Percentiles rank a stretch among this genome's conserved stretches.
These are phyloP conservation scores for Artibeus lituratus DNA, from an alignment of 2,797 vertebrate genomes.

Conservation along the genomic window DNA sequence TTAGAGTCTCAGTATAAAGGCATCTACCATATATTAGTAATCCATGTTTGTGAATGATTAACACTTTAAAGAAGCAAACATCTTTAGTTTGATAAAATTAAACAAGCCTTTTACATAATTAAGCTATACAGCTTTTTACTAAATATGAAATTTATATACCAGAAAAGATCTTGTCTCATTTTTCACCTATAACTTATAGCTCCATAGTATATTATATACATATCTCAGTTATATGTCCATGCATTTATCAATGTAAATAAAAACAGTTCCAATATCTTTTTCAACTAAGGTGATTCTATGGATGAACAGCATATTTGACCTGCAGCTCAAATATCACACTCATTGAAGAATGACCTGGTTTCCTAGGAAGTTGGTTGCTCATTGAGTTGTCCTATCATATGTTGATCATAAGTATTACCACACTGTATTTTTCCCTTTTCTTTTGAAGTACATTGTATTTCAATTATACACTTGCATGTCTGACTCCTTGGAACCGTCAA, in stretches of 20 bases:
- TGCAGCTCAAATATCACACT: neutral
- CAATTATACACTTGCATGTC: fast-evolving
- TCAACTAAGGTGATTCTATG: neutral
- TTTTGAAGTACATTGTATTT: neutral
- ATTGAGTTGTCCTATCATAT: neutral
- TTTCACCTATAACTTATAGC: neutral
- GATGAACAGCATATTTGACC: neutral
- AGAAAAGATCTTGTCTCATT: neutral
- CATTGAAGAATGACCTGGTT: neutral
- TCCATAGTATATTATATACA: neutral
- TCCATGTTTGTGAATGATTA: neutral
- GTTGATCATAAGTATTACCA: neutral
- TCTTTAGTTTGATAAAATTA: neutral
- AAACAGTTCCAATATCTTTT: neutral
- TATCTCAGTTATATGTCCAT: neutral
- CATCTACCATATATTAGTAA: neutral
- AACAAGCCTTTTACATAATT: neutral
- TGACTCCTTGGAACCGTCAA: neutral
- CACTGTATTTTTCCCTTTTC: neutral
- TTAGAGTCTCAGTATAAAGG: neutral
- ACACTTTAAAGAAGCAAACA: neutral
- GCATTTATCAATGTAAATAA: neutral
- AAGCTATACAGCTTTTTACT: neutral
- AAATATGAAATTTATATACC: neutral
- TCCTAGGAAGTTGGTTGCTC: fast-evolving